A percentile compares a stretch with the other conserved stretches of the same genome.
Evolutionary conservation across 2,797 vertebrate species (phyloP).

Genomic region (Sebastes kiyomatsui): DNA sequence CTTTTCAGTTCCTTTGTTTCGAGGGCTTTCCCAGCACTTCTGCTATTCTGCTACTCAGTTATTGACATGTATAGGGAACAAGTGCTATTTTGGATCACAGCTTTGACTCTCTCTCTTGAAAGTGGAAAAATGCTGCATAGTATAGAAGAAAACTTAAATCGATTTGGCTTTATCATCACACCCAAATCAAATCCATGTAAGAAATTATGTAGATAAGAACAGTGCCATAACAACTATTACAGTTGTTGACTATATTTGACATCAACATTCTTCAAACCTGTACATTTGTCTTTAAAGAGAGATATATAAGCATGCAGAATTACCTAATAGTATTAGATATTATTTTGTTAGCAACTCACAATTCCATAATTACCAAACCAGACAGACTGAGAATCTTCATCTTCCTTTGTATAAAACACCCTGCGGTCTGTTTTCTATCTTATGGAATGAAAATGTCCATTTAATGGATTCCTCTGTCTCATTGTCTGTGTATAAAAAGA

Average conservation of each 20-base stretch:
- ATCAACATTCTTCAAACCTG: background rate
- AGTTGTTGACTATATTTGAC: background rate
- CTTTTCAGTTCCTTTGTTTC: slow-evolving; percentile 22
- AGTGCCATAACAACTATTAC: no score
- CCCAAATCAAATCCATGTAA: background rate
- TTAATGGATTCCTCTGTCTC: no score
- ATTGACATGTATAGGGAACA: slow-evolving; percentile 46
- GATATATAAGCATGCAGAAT: background rate
- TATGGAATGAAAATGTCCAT: no score
- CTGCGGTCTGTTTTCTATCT: no score
- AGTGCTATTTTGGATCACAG: slow-evolving; percentile 58
- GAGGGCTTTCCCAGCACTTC: slow-evolving; percentile 61
- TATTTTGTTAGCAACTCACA: background rate
- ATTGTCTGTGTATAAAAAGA: no score
- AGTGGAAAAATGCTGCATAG: slow-evolving; percentile 1
- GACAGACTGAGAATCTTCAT: no score
- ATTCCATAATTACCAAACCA: background rate
- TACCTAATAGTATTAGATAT: background rate
- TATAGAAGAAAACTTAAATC: background rate
- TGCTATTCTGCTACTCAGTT: slow-evolving; percentile 37
- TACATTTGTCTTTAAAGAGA: background rate
- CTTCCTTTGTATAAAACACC: no score
- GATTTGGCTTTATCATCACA: background rate
- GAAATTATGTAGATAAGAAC: background rate
- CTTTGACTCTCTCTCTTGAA: slow-evolving; percentile 28